A percentile compares a stretch with the other conserved stretches of the same genome.
phyloP scores from a whole-genome alignment of 2,797 vertebrate genomes.

The Anabas testudineus region DNA sequence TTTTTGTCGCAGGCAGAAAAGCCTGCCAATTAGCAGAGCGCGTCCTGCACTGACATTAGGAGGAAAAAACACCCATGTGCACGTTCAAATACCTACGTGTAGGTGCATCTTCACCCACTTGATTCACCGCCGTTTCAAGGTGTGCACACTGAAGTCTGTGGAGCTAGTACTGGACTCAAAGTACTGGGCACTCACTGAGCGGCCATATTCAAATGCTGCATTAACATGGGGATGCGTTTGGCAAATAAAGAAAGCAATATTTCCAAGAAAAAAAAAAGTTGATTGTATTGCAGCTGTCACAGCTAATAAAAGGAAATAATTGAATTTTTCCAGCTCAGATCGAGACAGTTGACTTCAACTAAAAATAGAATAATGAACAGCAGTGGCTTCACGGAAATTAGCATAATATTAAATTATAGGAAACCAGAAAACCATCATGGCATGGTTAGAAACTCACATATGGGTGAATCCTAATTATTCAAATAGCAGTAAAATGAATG shows the following conservation, averaged over 20 bases:
- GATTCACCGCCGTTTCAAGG: conserved; percentile 24
- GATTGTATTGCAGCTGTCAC: conserved; percentile 28
- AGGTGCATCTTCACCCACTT: conserved; percentile 42
- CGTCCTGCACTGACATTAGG: conserved; percentile 59
- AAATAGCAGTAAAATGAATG: conserved; percentile 23
- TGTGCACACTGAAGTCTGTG: conserved; percentile 25
- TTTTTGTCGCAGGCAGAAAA: conserved; percentile 71
- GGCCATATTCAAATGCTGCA: conserved; percentile 54
- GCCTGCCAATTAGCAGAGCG: conserved; percentile 73
- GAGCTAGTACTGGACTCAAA: conserved; percentile 23
- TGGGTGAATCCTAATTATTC: conserved; percentile 22
- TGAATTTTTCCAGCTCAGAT: conserved; percentile 2
- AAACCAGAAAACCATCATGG: conserved; percentile 15
- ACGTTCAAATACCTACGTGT: conserved; percentile 42
- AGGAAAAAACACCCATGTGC: conserved; percentile 45
- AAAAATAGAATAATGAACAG: conserved; percentile 13
- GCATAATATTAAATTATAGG: conserved; percentile 9
- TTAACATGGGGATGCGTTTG: conserved; percentile 33
- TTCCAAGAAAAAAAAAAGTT: conserved; percentile 13
- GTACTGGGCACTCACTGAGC: conserved; percentile 54
- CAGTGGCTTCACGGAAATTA: conserved; percentile 7
- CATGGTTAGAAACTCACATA: conserved; percentile 29
- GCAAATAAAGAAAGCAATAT: conserved; percentile 25
- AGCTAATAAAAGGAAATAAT: conserved; percentile 8
- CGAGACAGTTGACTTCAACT: conserved; percentile 3